Percentiles rank a stretch among this genome's conserved stretches.
Evolutionary conservation across 1,140 invertebrate genomes (phyloP).

Genomic region (Thaumetopoea pityocampa): DNA sequence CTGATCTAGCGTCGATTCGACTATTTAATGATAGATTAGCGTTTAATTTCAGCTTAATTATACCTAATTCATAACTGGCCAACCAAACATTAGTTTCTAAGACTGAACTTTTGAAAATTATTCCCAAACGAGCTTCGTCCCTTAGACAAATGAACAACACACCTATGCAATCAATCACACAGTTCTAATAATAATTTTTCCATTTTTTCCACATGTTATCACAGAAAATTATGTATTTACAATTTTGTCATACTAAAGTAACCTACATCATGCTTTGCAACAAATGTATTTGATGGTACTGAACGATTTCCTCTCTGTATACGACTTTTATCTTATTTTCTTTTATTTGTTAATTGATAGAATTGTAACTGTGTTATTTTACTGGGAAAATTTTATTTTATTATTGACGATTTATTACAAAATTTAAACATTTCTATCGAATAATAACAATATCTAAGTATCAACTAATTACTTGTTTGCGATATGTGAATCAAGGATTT

Average conservation of each 20-base stretch:
- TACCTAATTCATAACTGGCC: neutral
- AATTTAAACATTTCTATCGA: too few species aligned
- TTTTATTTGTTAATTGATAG: too few species aligned
- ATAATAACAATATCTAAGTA: too few species aligned
- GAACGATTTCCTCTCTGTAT: slow-evolving; percentile 36
- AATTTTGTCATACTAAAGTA: slow-evolving; percentile 72
- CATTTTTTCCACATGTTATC: slow-evolving; percentile 74
- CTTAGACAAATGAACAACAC: slow-evolving; percentile 65
- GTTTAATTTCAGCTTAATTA: slow-evolving; percentile 7
- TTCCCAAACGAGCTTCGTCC: slow-evolving; percentile 45
- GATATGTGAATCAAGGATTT: too few species aligned
- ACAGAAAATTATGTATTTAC: slow-evolving; percentile 78
- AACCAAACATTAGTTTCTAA: slow-evolving; percentile 16
- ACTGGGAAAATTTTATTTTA: too few species aligned
- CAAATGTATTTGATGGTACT: slow-evolving; percentile 49
- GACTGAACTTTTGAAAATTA: slow-evolving; percentile 17
- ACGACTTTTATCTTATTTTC: slow-evolving; percentile 26
- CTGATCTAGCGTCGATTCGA: too few species aligned
- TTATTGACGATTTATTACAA: too few species aligned
- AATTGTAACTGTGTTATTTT: too few species aligned
- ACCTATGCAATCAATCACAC: slow-evolving; percentile 75
- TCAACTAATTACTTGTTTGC: too few species aligned
- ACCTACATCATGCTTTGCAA: slow-evolving; percentile 64
- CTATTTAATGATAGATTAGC: too few species aligned
- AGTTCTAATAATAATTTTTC: slow-evolving; percentile 72